phyloP scores from a whole-genome alignment of 2,888 invertebrate genomes.

The Sympetrum striolatum region DNA sequence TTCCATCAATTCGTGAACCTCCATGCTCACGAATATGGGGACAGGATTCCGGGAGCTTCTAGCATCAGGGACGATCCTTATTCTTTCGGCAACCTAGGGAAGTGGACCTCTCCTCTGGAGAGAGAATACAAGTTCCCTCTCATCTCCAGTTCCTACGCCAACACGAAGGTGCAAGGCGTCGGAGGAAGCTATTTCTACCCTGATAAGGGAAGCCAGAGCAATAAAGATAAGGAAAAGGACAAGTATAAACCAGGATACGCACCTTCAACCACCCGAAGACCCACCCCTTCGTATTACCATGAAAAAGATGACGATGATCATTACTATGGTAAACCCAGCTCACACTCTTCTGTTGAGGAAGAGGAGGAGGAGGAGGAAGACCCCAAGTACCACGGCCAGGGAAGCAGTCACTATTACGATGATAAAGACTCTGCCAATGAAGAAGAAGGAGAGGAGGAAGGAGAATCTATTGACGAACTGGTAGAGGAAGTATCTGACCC shows the following conservation, averaged over 20 bases:
- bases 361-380: background rate
- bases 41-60: background rate
- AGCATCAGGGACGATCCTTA: conserved; percentile 19
- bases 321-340: background rate
- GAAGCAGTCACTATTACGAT: background rate
- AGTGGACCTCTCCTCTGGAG: background rate
- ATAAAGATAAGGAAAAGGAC: background rate
- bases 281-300: background rate
- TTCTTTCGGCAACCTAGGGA: background rate
- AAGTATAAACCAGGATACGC: conserved; percentile 16
- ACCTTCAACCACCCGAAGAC: background rate
- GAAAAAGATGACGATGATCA: background rate
- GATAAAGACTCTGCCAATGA: background rate
- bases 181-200: conserved; percentile 21
- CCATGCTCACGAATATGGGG: conserved; percentile 66
- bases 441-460: conserved; percentile 12
- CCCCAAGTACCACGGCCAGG: background rate
- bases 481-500: conserved; percentile 2
- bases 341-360: background rate
- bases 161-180: conserved; percentile 72
- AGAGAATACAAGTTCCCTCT: conserved; percentile 66
- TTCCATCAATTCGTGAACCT: conserved; percentile 73
- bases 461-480: conserved; percentile 6
- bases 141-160: conserved; percentile 75
- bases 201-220: background rate